These are phyloP conservation scores for Hymenochirus boettgeri DNA, from an alignment of 2,113 vertebrate species.

Conservation along the genomic window DNA sequence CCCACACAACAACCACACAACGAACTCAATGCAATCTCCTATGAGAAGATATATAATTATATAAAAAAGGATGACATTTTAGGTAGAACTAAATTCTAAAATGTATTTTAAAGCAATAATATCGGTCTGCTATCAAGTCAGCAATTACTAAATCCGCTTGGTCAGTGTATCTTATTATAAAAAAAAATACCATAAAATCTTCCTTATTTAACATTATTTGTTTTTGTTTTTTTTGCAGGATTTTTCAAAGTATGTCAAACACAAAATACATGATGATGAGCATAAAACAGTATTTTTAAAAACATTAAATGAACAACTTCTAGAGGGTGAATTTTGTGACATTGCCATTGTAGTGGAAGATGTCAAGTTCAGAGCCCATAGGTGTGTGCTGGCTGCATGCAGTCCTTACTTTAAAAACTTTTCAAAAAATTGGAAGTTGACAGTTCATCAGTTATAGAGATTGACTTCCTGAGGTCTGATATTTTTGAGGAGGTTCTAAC, in stretches of 20 bases:
- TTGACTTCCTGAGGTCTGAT: conserved; percentile 92
- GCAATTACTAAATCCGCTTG: no score
- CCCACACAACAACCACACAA: no score
- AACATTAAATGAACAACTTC: conserved; percentile 88
- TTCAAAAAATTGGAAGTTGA: conserved; percentile 94
- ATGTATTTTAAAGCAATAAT: no score
- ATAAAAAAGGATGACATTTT: no score
- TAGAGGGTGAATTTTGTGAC: conserved; percentile 93
- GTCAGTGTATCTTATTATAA: no score
- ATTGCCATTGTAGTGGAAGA: conserved; percentile 94
- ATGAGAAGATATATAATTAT: no score
- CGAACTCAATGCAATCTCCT: no score
- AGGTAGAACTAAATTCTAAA: no score
- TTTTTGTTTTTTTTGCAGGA: conserved; percentile 58
- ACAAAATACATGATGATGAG: conserved; percentile 93
- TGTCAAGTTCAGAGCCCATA: conserved; percentile 90
- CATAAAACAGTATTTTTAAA: conserved; percentile 95
- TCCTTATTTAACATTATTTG: no score
- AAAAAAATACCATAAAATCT: no score
- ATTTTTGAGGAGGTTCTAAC: conserved; percentile 97
- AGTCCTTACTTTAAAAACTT: conserved; percentile 97
- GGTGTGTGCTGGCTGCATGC: conserved; percentile 89
- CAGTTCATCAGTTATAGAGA: conserved; percentile 91
- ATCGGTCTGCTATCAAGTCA: no score
- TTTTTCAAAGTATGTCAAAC: conserved; percentile 92